Evolutionary conservation across 2,113 vertebrate genomes (phyloP).

Genomic region (Ailurus styani): DNA sequence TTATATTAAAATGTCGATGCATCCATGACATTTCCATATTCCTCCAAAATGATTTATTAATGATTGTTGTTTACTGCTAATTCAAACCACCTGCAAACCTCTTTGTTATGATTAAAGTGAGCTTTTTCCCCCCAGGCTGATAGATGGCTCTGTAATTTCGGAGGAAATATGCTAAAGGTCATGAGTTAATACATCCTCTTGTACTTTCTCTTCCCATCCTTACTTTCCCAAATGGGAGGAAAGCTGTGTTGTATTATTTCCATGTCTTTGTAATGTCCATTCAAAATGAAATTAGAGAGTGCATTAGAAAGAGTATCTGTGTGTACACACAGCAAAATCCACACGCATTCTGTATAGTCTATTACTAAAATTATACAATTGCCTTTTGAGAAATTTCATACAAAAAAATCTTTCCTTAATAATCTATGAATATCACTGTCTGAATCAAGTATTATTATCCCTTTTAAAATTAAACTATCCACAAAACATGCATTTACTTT

Average conservation of each 20-base stretch:
- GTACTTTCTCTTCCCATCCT: slow-evolving; percentile 79
- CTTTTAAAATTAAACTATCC: slow-evolving; percentile 89
- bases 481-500: slow-evolving; percentile 90
- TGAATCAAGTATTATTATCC: slow-evolving; percentile 88
- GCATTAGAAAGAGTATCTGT: slow-evolving; percentile 57
- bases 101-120: slow-evolving; percentile 83
- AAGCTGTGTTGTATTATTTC: slow-evolving; percentile 73
- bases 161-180: slow-evolving; percentile 86
- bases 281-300: slow-evolving; percentile 65
- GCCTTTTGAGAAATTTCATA: slow-evolving; percentile 81
- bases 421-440: slow-evolving; percentile 85
- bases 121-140: slow-evolving; percentile 70
- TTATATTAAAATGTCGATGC: slow-evolving; percentile 52
- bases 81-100: slow-evolving; percentile 82
- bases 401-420: slow-evolving; percentile 84
- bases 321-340: slow-evolving; percentile 65
- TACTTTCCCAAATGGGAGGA: slow-evolving; percentile 73
- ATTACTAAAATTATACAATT: slow-evolving; percentile 74
- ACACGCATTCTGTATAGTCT: slow-evolving; percentile 58
- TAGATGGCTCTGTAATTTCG: slow-evolving; percentile 81
- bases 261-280: slow-evolving; percentile 49
- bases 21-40: slow-evolving; percentile 51
- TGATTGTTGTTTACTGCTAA: slow-evolving; percentile 79
- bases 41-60: slow-evolving; percentile 72
- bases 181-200: slow-evolving; percentile 82